A percentile compares a stretch with the other conserved stretches of the same genome.
Conservation (phyloP, 2,888 invertebrate species). For the Mellilla xanthometata region DNA sequence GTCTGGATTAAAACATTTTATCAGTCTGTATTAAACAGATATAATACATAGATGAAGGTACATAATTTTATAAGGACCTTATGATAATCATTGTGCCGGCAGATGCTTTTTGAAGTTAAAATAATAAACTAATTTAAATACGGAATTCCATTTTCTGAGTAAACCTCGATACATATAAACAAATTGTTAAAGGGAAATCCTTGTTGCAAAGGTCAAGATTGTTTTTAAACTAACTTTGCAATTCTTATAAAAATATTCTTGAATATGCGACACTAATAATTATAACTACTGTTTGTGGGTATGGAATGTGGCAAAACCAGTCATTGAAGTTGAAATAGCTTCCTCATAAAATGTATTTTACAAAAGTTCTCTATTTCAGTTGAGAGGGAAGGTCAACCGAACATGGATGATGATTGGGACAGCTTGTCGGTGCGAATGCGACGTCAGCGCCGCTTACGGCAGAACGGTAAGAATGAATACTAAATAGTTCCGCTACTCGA, state of each 20-base stretch:
- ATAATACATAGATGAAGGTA: no score
- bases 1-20: no score
- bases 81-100: no score
- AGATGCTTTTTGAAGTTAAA: no score
- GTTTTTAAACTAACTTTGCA: not conserved
- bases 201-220: not conserved
- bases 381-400: conserved; percentile 83
- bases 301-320: not conserved
- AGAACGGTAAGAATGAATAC: conserved; percentile 57
- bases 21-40: no score
- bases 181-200: not conserved
- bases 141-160: no score
- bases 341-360: not conserved
- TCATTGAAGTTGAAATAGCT: no score
- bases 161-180: no score
- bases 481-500: conserved; percentile 30
- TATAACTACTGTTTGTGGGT: not conserved
- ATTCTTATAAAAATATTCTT: not conserved
- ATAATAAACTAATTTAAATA: no score
- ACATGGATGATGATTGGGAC: conserved; percentile 90
- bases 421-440: conserved; percentile 90
- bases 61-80: no score
- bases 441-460: conserved; percentile 82
- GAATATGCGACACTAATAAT: not conserved
- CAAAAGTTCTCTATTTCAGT: conserved; percentile 43